A percentile compares a stretch with the other conserved stretches of the same genome.
phyloP scores from a whole-genome alignment of 2,113 vertebrate species.

The Alethe castanea region DNA sequence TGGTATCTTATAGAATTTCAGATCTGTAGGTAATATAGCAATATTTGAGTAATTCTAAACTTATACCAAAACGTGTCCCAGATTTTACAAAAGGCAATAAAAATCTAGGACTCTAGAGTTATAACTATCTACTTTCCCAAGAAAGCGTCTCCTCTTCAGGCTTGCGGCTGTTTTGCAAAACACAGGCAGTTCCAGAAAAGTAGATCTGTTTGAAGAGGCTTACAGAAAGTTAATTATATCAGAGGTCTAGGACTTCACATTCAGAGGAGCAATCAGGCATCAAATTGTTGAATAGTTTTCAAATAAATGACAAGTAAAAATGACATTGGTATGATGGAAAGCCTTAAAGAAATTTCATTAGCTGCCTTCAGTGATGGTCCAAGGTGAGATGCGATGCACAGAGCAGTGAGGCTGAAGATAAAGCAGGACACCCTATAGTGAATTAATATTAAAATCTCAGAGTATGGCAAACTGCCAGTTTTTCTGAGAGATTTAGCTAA shows the following conservation, averaged over 20 bases:
- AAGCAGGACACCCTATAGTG: neutral
- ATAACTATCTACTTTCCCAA: neutral
- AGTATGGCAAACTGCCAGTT: neutral
- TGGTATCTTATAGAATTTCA: neutral
- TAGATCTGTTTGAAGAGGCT: neutral
- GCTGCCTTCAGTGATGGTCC: neutral
- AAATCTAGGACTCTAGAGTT: neutral
- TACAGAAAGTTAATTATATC: neutral
- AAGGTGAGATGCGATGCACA: neutral
- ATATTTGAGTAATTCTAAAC: neutral
- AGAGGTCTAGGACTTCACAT: neutral
- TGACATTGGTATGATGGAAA: neutral
- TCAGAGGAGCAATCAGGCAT: neutral
- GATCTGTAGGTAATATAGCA: neutral
- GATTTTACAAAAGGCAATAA: neutral
- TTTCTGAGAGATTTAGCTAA: neutral
- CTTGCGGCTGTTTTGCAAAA: neutral
- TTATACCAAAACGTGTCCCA: neutral
- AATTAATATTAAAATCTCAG: slow-evolving; percentile 20
- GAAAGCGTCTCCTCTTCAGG: neutral
- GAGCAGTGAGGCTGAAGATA: neutral
- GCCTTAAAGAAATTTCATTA: neutral
- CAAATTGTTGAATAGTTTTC: neutral
- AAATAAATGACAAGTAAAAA: neutral
- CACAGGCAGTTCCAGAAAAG: neutral